Base-by-base conservation (phyloP, 2,113 vertebrate species). In the Athene cunicularia region DNA sequence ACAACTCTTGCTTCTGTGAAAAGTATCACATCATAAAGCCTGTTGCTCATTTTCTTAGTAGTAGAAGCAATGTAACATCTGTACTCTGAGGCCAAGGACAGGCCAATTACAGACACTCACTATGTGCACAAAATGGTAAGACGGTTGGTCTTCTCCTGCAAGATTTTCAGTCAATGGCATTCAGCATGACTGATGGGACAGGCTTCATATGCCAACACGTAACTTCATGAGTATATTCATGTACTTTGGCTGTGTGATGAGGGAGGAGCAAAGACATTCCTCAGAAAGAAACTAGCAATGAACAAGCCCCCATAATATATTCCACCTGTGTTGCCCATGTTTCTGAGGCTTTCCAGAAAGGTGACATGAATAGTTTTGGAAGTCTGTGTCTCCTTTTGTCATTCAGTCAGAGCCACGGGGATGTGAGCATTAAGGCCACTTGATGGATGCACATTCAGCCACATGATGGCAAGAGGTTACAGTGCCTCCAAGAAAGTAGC, bases 351-450 rank as follows among this genome's bases (percentile, higher is more conserved):
- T 37, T 21, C 22, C 53, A 83, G 62, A 63, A 89, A 56, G 39
- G n/a, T 26, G 35, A 49, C 67, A 39, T 1, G 14, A 66, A 33
- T 4, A 58, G 30, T 45, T 80, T 74, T 70, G n/a, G 15, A 80
- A 89, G 41, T 35, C 28, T 86, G 20, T 26, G 55, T 22, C 23
- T 86, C n/a, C 49, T 72, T 75, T 59, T 16, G 50, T 60, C 67
- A 30, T 12, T 58, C 63, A 63, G 62, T 22, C 63, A 52, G 53
- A 77, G 45, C 35, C 19, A 18, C 0, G 0, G 43, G 30, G 24
- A 67, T 3, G 3, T 35, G 86, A 52, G 23, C 0, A 0, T 43
- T 23, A 37, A 0, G 5, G 71, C 10, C 71, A 30, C 56, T 33
- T 1, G 7, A 47, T 27, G 45, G 67, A 76, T 16, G 14, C 15